Percentiles rank a stretch among this genome's conserved stretches.
Conservation (phyloP, 2,113 vertebrate species). For the Gavialis gangeticus region DNA sequence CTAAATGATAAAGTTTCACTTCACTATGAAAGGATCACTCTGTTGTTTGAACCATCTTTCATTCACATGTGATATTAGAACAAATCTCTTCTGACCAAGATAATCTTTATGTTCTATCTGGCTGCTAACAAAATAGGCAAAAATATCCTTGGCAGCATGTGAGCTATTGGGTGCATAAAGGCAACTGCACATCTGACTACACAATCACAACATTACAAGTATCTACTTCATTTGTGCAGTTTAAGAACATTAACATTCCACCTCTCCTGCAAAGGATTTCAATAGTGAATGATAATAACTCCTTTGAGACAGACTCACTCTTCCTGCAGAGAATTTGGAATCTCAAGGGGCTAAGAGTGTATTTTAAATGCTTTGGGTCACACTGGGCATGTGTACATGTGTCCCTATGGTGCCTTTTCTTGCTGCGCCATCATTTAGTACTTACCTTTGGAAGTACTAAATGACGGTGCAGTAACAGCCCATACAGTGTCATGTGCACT, state of each 20-base stretch:
- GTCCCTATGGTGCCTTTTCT: no score
- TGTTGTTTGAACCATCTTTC: background rate
- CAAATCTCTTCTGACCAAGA: background rate
- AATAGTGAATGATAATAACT: background rate
- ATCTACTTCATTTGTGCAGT: background rate
- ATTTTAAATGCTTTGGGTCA: no score
- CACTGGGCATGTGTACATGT: no score
- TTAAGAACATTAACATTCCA: background rate
- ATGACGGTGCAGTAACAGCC: no score
- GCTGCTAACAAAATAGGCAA: background rate
- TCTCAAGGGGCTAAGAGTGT: no score
- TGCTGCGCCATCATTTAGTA: no score
- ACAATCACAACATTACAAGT: background rate
- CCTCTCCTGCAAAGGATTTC: rapidly evolving
- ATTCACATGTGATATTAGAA: background rate
- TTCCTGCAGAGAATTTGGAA: background rate
- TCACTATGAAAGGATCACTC: background rate
- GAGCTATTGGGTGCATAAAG: rapidly evolving
- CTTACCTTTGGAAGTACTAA: no score
- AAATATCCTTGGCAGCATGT: rapidly evolving
- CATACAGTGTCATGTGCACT: no score
- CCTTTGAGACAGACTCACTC: background rate
- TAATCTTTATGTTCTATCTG: background rate
- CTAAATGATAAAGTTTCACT: background rate
- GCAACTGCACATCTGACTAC: background rate